A percentile compares a stretch with the other conserved stretches of the same genome.
Evolutionary conservation across 2,113 vertebrate species (phyloP).

Genomic region (Semicossyphus pulcher): DNA sequence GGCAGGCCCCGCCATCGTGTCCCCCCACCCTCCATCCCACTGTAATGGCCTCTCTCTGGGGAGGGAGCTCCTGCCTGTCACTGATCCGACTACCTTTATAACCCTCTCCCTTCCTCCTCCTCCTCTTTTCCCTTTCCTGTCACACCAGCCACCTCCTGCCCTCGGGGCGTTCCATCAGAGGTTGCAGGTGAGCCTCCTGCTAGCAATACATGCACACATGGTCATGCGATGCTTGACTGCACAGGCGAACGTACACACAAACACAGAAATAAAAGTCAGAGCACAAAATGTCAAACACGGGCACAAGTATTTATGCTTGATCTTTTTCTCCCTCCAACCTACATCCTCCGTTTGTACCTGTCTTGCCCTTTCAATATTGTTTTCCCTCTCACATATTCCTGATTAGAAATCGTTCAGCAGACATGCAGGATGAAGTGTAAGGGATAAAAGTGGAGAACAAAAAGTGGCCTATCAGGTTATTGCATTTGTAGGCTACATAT

Average conservation of each 20-base stretch:
- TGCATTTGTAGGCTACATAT: too few relatives aligned
- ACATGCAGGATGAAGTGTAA: background rate
- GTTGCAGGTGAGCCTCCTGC: constrained; percentile 18
- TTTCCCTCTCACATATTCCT: constrained; percentile 3
- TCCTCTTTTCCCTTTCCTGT: constrained; percentile 45
- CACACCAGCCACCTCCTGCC: constrained; percentile 50
- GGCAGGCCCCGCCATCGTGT: constrained; percentile 68
- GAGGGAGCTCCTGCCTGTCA: constrained; percentile 76
- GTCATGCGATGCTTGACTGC: constrained; percentile 20
- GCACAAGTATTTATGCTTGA: constrained; percentile 38
- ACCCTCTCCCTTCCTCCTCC: constrained; percentile 54
- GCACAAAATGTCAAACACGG: constrained; percentile 2
- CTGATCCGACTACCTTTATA: constrained; percentile 69
- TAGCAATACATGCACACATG: background rate
- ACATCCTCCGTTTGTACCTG: background rate
- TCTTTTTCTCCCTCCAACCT: too few relatives aligned
- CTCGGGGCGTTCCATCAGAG: constrained; percentile 42
- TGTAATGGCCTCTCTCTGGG: constrained; percentile 76
- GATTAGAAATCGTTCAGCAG: background rate
- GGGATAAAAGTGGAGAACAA: background rate
- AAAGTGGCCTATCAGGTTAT: too few relatives aligned
- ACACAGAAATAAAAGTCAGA: constrained; percentile 15
- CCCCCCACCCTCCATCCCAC: constrained; percentile 50
- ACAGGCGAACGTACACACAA: constrained; percentile 16
- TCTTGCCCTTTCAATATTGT: background rate